Percentiles rank a stretch among this genome's conserved stretches.
These are phyloP conservation scores for Sacculina carcini DNA, from an alignment of 2,888 invertebrate species.

Conservation along the genomic window DNA sequence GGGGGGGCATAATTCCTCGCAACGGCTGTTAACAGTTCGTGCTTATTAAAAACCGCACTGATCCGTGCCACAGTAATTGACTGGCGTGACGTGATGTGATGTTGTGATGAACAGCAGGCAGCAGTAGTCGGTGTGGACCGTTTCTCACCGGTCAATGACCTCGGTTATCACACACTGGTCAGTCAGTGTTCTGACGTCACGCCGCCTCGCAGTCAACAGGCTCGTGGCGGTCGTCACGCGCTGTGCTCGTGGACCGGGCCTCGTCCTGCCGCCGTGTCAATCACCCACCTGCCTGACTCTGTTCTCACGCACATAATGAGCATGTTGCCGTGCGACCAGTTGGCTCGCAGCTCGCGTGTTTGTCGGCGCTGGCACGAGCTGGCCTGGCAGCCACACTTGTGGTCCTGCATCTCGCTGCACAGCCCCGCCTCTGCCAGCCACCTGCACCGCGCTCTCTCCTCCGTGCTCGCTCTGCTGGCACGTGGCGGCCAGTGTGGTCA, in stretches of 20 bases:
- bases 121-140: too few species aligned
- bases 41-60: too few species aligned
- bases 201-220: conserved; percentile 12
- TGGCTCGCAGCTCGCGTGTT: conserved; percentile 42
- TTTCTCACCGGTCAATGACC: conserved; percentile 26
- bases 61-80: too few species aligned
- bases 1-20: too few species aligned
- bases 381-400: conserved; percentile 47
- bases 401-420: conserved; percentile 37
- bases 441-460: conserved; percentile 33
- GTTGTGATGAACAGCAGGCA: too few species aligned
- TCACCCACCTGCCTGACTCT: conserved; percentile 38
- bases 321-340: conserved; percentile 38
- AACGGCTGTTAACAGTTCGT: too few species aligned
- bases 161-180: conserved; percentile 49
- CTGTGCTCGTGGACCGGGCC: conserved; percentile 16
- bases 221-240: conserved; percentile 10
- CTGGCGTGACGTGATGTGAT: too few species aligned
- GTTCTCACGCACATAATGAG: conserved; percentile 39
- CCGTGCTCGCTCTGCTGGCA: conserved; percentile 18
- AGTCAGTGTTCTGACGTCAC: conserved; percentile 12
- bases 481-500: conserved; percentile 21
- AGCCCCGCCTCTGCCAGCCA: conserved; percentile 26
- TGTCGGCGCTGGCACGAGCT: conserved; percentile 46
- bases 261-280: conserved; percentile 18